These are phyloP conservation scores for Amphiprion clarkii DNA, from an alignment of 2,797 vertebrate species.

Conservation along the genomic window DNA sequence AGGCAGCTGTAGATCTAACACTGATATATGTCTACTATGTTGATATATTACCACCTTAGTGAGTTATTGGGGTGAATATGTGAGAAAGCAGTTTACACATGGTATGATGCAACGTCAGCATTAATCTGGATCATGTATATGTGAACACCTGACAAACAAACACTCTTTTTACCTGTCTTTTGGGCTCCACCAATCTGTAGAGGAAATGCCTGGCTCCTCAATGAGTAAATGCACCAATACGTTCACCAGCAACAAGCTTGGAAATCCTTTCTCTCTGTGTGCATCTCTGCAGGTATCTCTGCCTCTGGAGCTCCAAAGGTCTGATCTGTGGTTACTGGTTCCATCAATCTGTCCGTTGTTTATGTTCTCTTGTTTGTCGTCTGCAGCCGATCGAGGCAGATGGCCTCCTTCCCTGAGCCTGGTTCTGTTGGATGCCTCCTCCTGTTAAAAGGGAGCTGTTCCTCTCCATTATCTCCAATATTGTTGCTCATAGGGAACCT, in stretches of 20 bases:
- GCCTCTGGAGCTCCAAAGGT: no score
- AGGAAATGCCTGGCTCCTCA: background rate
- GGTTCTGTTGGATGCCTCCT: no score
- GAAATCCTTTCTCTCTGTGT: conserved; percentile 12
- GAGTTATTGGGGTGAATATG: background rate
- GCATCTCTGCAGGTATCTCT: no score
- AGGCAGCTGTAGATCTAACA: background rate
- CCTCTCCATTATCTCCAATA: no score
- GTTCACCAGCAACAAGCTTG: background rate
- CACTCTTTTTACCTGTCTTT: conserved; percentile 3
- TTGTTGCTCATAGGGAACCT: no score
- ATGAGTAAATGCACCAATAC: background rate
- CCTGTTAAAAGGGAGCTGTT: no score
- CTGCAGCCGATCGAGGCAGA: no score
- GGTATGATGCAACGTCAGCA: background rate
- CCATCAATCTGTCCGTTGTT: no score
- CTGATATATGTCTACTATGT: no score
- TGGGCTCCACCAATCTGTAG: background rate
- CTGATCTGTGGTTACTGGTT: no score
- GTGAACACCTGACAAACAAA: background rate
- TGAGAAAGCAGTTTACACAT: background rate
- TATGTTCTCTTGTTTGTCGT: no score
- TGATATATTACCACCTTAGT: background rate
- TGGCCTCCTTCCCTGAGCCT: no score
- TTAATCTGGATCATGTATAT: background rate